These are phyloP conservation scores for Apostichopus parvimensis DNA, from an alignment of 35 echinoderm and acorn worm species.

Conservation along the genomic window DNA sequence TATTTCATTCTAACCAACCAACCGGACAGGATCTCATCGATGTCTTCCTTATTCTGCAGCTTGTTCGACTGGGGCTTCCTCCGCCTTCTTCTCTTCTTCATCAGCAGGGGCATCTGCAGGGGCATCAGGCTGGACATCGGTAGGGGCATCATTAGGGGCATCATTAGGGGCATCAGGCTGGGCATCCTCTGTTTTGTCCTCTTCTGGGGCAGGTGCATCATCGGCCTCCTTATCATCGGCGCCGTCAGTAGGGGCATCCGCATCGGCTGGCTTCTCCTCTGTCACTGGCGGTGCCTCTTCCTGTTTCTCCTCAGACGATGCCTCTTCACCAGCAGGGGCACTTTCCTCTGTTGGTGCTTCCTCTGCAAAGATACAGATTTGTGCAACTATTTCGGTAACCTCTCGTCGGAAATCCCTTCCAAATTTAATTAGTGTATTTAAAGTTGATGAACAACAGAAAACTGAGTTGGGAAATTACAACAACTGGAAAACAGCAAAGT, in stretches of 20 bases:
- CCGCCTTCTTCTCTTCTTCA: constrained; percentile 25
- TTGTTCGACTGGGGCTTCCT: constrained; percentile 6
- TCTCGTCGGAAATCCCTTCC: no score
- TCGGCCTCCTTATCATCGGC: background rate
- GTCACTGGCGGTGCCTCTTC: background rate
- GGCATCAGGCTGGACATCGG: background rate
- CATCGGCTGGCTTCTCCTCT: constrained; percentile 9
- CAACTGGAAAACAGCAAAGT: no score
- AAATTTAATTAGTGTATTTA: no score
- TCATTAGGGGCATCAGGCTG: background rate
- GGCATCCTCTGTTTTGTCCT: background rate
- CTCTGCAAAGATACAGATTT: background rate
- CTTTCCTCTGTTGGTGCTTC: background rate
- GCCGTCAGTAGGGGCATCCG: background rate
- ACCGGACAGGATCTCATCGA: background rate
- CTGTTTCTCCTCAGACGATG: background rate
- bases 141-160: background rate
- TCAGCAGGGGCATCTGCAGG: background rate
- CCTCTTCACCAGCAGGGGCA: background rate
- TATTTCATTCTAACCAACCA: background rate
- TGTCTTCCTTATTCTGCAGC: background rate
- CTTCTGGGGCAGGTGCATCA: background rate
- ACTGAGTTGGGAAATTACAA: no score
- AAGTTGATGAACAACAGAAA: no score
- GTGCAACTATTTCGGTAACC: no score